Evolutionary conservation across 2,888 invertebrate genomes (phyloP).

Genomic region (Drosophila colorata): DNA sequence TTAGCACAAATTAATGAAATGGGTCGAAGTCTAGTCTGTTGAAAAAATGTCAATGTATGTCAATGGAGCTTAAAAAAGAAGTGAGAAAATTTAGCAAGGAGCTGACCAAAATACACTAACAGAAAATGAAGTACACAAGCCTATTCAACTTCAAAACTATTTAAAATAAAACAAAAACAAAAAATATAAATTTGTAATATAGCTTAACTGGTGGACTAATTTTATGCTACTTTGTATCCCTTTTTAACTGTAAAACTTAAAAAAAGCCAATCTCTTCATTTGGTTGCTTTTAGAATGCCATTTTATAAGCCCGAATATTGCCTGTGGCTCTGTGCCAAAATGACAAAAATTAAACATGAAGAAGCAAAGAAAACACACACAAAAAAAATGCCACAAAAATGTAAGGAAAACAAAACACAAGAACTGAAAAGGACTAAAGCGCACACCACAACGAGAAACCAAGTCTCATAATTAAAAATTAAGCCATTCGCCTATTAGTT

Average conservation of each 20-base stretch:
- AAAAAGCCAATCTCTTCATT: slow-evolving; percentile 54
- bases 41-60: too few relatives aligned
- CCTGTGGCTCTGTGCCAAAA: slow-evolving; percentile 66
- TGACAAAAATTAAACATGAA: slow-evolving; percentile 69
- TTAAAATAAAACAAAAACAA: too few relatives aligned
- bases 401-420: slow-evolving; percentile 49
- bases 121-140: neutral
- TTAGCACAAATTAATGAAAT: too few relatives aligned
- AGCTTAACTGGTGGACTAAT: slow-evolving; percentile 15
- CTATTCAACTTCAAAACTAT: slow-evolving; percentile 14
- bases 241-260: slow-evolving; percentile 28
- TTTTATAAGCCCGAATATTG: slow-evolving; percentile 59
- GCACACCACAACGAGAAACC: slow-evolving; percentile 54
- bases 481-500: slow-evolving; percentile 82
- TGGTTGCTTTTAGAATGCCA: slow-evolving; percentile 50
- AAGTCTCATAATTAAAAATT: slow-evolving; percentile 81
- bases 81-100: too few relatives aligned
- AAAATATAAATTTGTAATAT: too few relatives aligned
- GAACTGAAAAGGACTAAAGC: slow-evolving; percentile 24
- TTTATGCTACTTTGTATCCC: slow-evolving; percentile 12
- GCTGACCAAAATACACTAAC: neutral
- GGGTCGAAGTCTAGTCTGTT: too few relatives aligned
- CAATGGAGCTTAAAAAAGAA: too few relatives aligned
- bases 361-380: slow-evolving; percentile 25
- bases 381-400: slow-evolving; percentile 45